Percentiles rank a stretch among this genome's conserved stretches.
phyloP scores from a whole-genome alignment of 30 jellyfish, hydroid and myxozoan genomes.

The Cassiopea xamachana region DNA sequence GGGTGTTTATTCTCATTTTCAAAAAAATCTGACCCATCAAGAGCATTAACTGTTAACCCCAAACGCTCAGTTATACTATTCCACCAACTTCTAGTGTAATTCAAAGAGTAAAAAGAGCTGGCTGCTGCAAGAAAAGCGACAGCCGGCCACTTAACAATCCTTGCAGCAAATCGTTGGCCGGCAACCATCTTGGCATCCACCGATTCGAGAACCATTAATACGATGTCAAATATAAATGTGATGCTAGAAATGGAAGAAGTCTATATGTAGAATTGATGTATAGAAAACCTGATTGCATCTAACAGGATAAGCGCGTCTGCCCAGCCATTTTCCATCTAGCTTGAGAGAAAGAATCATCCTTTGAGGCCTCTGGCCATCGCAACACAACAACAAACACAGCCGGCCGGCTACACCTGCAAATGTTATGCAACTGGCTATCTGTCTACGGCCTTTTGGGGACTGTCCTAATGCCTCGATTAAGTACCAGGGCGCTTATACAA shows the following conservation, averaged over 20 bases:
- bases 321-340: no score
- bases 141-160: conserved; percentile 65
- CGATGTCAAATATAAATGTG: background rate
- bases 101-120: conserved; percentile 65
- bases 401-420: no score
- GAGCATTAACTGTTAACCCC: conserved; percentile 64
- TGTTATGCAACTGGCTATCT: no score
- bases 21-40: conserved; percentile 32
- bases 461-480: no score
- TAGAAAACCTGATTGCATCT: no score
- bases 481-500: no score
- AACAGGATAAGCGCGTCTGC: no score
- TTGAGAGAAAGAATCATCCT: no score
- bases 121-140: conserved; percentile 74
- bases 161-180: conserved; percentile 51
- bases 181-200: conserved; percentile 60
- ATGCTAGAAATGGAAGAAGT: background rate
- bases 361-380: no score
- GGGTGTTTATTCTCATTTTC: conserved; percentile 22
- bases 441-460: no score
- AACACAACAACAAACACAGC: no score
- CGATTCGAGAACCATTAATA: conserved; percentile 4
- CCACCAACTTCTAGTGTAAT: conserved; percentile 67
- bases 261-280: no score
- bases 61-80: conserved; percentile 49